phyloP scores from a whole-genome alignment of 2,888 invertebrate species.

The Holacanthella duospinosa region DNA sequence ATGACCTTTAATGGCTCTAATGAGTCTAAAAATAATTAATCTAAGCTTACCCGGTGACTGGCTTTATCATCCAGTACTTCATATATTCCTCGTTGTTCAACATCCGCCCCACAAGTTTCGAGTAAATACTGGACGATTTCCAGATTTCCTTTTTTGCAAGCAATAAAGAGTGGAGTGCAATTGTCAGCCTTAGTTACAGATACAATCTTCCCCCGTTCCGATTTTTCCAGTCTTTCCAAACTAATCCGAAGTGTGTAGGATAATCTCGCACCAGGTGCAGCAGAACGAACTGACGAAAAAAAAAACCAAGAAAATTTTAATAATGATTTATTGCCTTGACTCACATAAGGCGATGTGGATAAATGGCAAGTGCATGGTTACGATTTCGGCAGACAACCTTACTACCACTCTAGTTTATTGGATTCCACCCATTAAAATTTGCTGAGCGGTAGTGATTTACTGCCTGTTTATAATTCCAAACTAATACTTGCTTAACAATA shows the following conservation, averaged over 20 bases:
- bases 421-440: neutral
- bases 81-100: constrained; percentile 71
- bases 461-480: neutral
- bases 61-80: constrained; percentile 67
- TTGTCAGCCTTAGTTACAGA: constrained; percentile 55
- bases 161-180: constrained; percentile 70
- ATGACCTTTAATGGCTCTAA: neutral
- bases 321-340: too few species aligned
- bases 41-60: constrained; percentile 42
- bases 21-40: neutral
- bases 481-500: neutral
- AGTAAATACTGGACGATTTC: constrained; percentile 78
- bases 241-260: constrained; percentile 48
- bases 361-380: too few species aligned
- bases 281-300: constrained; percentile 36
- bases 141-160: constrained; percentile 65
- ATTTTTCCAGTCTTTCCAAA: constrained; percentile 51
- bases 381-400: too few species aligned
- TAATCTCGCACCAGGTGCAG: constrained; percentile 58
- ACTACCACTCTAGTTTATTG: too few species aligned
- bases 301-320: too few species aligned
- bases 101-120: constrained; percentile 65
- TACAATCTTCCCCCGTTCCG: constrained; percentile 47
- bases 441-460: neutral
- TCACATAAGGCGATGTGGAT: too few species aligned